These are phyloP conservation scores for Procambarus virginalis DNA, from an alignment of 1,140 invertebrate genomes.

Conservation along the genomic window DNA sequence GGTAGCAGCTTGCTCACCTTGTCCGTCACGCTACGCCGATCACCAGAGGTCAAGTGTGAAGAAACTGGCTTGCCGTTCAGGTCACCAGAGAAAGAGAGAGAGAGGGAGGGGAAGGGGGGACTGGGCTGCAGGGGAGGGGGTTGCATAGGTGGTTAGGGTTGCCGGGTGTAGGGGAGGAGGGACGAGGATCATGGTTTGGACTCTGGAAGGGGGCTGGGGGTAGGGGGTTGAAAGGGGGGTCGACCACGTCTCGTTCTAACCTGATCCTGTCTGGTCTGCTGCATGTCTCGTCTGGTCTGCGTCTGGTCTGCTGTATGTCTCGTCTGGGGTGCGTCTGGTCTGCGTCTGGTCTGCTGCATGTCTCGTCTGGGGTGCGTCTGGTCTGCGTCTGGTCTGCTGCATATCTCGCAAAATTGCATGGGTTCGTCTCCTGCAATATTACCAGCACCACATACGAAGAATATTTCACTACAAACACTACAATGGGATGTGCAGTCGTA, in stretches of 20 bases:
- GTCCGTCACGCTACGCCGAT: background rate
- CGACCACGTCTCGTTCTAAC: too few relatives aligned
- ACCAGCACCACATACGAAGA: too few relatives aligned
- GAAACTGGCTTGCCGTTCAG: background rate
- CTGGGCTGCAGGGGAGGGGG: background rate
- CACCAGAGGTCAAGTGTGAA: slow-evolving; percentile 4
- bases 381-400: background rate
- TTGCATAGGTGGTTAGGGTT: too few relatives aligned
- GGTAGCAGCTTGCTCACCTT: background rate
- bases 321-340: background rate
- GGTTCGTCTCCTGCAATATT: too few relatives aligned
- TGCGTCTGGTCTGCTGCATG: background rate
- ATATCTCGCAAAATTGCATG: too few relatives aligned
- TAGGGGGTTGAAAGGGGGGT: too few relatives aligned
- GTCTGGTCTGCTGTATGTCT: background rate
- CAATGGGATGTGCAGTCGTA: too few relatives aligned
- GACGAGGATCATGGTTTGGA: too few relatives aligned
- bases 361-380: background rate
- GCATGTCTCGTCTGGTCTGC: background rate
- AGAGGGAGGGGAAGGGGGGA: too few relatives aligned
- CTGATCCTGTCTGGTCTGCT: background rate
- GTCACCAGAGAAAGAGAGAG: background rate
- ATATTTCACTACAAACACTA: too few relatives aligned
- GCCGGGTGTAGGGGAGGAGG: background rate
- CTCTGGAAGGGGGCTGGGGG: too few relatives aligned